phyloP scores from a whole-genome alignment of 1,140 invertebrate genomes.

The Plodia interpunctella region DNA sequence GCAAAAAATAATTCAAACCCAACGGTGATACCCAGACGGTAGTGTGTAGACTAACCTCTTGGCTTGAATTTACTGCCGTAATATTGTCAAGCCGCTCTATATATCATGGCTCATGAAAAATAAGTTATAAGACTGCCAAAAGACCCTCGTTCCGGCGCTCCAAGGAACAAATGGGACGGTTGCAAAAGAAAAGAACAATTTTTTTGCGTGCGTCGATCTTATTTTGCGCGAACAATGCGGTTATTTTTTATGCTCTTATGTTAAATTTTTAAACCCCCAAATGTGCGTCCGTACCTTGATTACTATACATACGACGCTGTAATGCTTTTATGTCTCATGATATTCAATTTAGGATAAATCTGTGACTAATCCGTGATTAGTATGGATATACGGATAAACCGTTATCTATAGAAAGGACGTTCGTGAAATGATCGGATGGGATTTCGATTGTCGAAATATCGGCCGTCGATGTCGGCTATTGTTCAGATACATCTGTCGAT shows the following conservation, averaged over 20 bases:
- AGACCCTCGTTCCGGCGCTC: slow-evolving; percentile 30
- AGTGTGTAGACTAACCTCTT: slow-evolving; percentile 7
- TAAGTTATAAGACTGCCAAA: slow-evolving; percentile 35
- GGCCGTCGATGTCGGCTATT: not conserved
- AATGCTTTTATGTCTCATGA: not conserved
- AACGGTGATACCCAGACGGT: not conserved
- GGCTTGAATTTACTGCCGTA: slow-evolving; percentile 12
- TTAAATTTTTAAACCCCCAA: not conserved
- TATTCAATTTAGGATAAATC: not conserved
- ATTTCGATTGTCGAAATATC: slow-evolving; percentile 3
- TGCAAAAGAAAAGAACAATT: slow-evolving; percentile 31
- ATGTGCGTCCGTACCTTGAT: not conserved
- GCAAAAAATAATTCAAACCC: not conserved
- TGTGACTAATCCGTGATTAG: not conserved
- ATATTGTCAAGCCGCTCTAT: slow-evolving; percentile 22
- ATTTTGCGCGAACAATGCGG: slow-evolving; percentile 29
- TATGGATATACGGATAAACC: slow-evolving; percentile 1
- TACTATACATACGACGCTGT: not conserved
- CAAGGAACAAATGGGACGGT: slow-evolving; percentile 33
- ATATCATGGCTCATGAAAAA: slow-evolving; percentile 30
- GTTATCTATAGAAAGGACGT: not conserved
- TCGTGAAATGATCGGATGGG: not conserved
- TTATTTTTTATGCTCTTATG: slow-evolving; percentile 16
- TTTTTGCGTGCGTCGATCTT: slow-evolving; percentile 31
- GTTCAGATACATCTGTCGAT: not conserved